A percentile compares a stretch with the other conserved stretches of the same genome.
These are phyloP conservation scores for Xestia xanthographa DNA, from an alignment of 2,888 invertebrate genomes.

Conservation along the genomic window DNA sequence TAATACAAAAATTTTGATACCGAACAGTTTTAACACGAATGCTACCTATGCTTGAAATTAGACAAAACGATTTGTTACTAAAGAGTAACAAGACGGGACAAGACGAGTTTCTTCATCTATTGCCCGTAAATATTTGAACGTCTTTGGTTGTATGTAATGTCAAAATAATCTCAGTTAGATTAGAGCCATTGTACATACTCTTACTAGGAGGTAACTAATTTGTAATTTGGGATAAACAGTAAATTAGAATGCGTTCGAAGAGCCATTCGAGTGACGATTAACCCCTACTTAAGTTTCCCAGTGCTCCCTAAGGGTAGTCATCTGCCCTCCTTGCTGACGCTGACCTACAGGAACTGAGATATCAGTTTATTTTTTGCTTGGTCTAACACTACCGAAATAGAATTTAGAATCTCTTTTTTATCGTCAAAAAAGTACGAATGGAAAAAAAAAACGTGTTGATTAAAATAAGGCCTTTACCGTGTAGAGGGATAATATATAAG, in stretches of 20 bases:
- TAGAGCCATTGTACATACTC: conserved; percentile 5
- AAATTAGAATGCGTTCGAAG: conserved; percentile 15
- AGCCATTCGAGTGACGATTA: neutral
- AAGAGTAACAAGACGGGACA: too few relatives aligned
- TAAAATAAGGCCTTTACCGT: neutral
- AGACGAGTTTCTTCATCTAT: too few relatives aligned
- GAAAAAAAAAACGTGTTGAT: neutral
- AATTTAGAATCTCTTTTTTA: neutral
- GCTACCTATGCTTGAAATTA: too few relatives aligned
- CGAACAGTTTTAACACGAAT: too few relatives aligned
- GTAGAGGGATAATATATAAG: neutral
- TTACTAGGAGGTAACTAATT: neutral
- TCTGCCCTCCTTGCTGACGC: conserved; percentile 7
- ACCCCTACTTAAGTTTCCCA: neutral
- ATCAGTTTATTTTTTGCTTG: neutral
- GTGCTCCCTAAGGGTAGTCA: neutral
- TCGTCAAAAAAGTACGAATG: neutral
- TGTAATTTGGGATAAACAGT: conserved; percentile 7
- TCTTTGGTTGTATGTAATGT: neutral
- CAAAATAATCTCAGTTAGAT: neutral
- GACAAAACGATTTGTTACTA: too few relatives aligned
- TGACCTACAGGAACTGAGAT: neutral
- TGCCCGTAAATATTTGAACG: too few relatives aligned
- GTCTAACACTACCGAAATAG: neutral
- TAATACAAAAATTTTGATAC: too few relatives aligned